Base-by-base conservation (phyloP, 2,797 vertebrate genomes). In the Hylomyscus alleni region DNA sequence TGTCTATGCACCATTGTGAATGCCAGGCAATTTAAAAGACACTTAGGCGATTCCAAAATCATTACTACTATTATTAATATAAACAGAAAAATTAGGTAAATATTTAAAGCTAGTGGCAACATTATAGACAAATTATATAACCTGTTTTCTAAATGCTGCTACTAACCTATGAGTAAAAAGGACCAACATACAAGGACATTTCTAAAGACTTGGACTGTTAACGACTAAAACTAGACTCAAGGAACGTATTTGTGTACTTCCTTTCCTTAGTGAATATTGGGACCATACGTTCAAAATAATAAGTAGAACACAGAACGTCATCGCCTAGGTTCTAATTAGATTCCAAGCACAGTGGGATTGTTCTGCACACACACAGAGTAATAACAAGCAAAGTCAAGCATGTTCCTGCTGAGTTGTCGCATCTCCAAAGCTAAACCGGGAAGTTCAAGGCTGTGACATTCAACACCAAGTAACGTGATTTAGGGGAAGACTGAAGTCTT, bases 311-410 rank as follows among this genome's bases (percentile, higher is more conserved):
- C 50, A 52, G 50, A 89, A 73, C 73, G 73, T 92, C 19, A 31
- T 77, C 44, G 62, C 44, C 52, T 94, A 47, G 81, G 15, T 83
- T 87, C 80, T 62, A 69, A 72, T 94, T 84, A 92, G 90, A 94
- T 47, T 69, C 58, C 34, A 65, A 78, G 81, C 44, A 50, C 86
- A 88, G 54, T 84, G 26, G 75, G 20, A 52, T 60, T 69, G 80
- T 47, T 2, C 52, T 56, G 37, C 15, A 62, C 31, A 56, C 26
- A 47, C 47, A 17, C 22, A 40, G 44, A 34, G 29, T 69, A 50
- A 67, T 34, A 72, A 13, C 31, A n/a, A 54, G 34, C 3, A 26
- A 11, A 29, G 31, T 13, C 73, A 60, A 93, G n/a, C 4, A 4
- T 26, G 20, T 65, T 29, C 24, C 19, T 26, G 56, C 34, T 69